Evolutionary conservation across 2,888 invertebrate species (phyloP), one percentile per base, ranked within the genome.

Genomic region (Ornithoptera priamus): DNA sequence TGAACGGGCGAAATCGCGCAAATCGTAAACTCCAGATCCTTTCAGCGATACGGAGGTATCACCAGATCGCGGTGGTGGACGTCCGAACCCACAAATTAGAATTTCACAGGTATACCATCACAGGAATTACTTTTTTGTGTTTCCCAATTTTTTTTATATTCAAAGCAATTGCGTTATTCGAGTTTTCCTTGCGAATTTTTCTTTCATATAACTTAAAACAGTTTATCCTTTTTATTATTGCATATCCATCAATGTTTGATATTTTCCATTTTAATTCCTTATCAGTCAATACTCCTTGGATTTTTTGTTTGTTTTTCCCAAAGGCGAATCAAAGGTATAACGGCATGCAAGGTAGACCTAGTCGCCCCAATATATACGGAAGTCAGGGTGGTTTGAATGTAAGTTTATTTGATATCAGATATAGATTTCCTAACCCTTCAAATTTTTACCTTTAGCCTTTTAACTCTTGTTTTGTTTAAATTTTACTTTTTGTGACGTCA

Each of bases 21-120:
- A 96, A 81, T 94, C 95, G 0, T 95, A 94, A 78, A 95, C 96
- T 0, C 95, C 96, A 0, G 96, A 96, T 73, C 94, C 94, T 0
- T 90, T 94, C 77, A 89, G 89, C 53, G 93, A 93, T 46, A 83
- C 85, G 0, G 93, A 93, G 60, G 83, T 89, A 1, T 89, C 92
- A 0, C 94, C 93, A 0, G 93, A 90, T 63, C 75, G 89, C 18
- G 84, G 82, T 0, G 68, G 74, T 17, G 75, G 88, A 22, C 76
- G 90, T 60, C 88, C 90, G 0, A 92, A 93, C 75, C 93, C 93
- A 1, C 93, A 93, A 72, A 93, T 93, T 66, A 85, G 91, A 70
- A 90, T 93, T 15, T 93, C 94, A 30, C 93, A 94, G 87, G 93
- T 93, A 83, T 72, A 65, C 73, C n/a, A 8, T 22, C 22, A 22